Evolutionary conservation across 2,888 invertebrate species (phyloP).

Genomic region (Phragmatobia fuliginosa): DNA sequence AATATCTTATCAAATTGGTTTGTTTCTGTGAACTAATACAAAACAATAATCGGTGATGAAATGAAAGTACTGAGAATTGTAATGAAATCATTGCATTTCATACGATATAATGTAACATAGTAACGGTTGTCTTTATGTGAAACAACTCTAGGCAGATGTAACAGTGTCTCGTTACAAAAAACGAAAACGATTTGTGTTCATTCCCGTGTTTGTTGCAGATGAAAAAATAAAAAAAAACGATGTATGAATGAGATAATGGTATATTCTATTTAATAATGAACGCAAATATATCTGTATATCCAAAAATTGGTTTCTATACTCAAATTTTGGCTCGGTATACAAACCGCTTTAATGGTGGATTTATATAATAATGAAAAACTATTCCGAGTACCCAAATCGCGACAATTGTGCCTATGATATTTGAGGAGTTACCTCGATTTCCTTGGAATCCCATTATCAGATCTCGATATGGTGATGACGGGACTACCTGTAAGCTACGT

Average conservation of each 20-base stretch:
- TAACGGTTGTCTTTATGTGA: constrained; percentile 27
- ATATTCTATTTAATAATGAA: constrained; percentile 17
- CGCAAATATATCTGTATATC: constrained; percentile 16
- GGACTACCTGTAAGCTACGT: too few relatives aligned
- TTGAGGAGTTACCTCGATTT: too few relatives aligned
- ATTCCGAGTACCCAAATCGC: too few relatives aligned
- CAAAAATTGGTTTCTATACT: too few relatives aligned
- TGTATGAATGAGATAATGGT: constrained; percentile 12
- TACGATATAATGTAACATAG: constrained; percentile 25
- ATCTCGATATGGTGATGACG: too few relatives aligned
- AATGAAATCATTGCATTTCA: constrained; percentile 27
- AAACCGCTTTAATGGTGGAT: too few relatives aligned
- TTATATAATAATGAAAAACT: too few relatives aligned
- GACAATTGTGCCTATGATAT: too few relatives aligned
- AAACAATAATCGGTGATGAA: constrained; percentile 35
- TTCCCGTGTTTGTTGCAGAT: constrained; percentile 31
- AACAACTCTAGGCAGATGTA: constrained; percentile 35
- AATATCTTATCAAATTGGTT: constrained; percentile 13
- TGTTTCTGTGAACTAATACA: not conserved
- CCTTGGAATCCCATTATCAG: too few relatives aligned
- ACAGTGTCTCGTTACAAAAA: constrained; percentile 41
- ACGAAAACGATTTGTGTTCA: constrained; percentile 22
- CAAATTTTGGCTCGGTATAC: too few relatives aligned
- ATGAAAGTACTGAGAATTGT: constrained; percentile 28
- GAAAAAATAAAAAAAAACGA: constrained; percentile 25